Evolutionary conservation across 1,140 invertebrate species (phyloP).

Genomic region (Sinella curviseta): DNA sequence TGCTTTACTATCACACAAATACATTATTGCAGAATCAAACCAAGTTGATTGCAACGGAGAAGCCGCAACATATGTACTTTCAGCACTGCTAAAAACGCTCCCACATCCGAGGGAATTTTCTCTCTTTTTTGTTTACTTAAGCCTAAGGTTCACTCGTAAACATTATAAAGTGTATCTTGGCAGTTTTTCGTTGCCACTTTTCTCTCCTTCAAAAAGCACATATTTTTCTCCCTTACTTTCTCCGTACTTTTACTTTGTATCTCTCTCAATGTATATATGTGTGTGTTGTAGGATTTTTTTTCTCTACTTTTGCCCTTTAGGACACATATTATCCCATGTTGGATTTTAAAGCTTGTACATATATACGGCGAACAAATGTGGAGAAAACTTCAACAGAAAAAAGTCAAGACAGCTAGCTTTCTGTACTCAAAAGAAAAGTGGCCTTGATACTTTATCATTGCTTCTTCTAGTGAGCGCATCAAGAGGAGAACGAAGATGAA

Average conservation of each 20-base stretch:
- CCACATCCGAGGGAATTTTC: neutral
- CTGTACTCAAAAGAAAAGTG: neutral
- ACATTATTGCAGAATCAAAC: neutral
- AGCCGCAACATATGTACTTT: neutral
- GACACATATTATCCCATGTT: too few relatives aligned
- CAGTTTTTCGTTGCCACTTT: neutral
- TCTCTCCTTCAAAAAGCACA: neutral
- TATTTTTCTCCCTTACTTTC: neutral
- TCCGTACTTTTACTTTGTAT: too few relatives aligned
- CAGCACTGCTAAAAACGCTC: neutral
- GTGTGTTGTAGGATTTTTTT: neutral
- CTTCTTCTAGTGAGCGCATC: neutral
- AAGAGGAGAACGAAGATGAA: neutral
- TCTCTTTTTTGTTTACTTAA: slow-evolving; percentile 3
- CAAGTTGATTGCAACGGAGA: neutral
- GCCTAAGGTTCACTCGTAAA: neutral
- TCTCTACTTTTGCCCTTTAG: neutral
- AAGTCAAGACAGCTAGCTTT: neutral
- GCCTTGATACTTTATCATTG: slow-evolving; percentile 19
- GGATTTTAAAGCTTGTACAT: too few relatives aligned
- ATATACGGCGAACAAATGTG: too few relatives aligned
- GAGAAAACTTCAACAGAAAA: neutral
- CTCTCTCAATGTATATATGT: too few relatives aligned
- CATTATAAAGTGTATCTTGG: neutral
- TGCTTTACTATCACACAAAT: too few relatives aligned